These are phyloP conservation scores for Caenorhabditis imperialis DNA, from an alignment of 2,888 invertebrate genomes.

Conservation along the genomic window DNA sequence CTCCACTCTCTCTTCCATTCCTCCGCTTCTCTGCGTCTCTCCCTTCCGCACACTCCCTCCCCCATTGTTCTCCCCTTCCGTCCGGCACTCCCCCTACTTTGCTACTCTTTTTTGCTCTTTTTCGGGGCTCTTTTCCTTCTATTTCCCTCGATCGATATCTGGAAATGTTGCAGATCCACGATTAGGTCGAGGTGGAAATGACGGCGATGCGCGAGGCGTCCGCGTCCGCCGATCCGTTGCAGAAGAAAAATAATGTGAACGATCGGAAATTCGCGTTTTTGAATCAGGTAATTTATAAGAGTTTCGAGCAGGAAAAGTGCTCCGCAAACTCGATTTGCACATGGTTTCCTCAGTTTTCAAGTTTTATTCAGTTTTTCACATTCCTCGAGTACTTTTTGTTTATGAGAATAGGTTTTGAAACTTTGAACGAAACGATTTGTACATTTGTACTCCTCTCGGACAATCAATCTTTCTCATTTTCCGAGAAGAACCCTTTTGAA, in stretches of 20 bases:
- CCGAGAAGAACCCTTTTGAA: no score
- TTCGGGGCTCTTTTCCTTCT: neutral
- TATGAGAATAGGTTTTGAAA: no score
- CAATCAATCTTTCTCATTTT: no score
- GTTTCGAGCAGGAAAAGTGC: no score
- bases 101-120: neutral
- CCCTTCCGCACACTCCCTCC: neutral
- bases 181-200: slow-evolving; percentile 31
- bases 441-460: no score
- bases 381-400: no score
- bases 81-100: neutral
- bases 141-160: neutral
- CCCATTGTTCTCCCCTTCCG: slow-evolving; percentile 6
- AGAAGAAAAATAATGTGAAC: slow-evolving; percentile 25
- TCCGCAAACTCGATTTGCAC: no score
- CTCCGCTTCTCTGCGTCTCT: slow-evolving; percentile 25
- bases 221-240: slow-evolving; percentile 32
- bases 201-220: slow-evolving; percentile 49
- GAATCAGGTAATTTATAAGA: slow-evolving; percentile 44
- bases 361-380: no score
- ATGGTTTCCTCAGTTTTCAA: no score
- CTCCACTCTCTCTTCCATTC: slow-evolving; percentile 8
- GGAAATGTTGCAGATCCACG: slow-evolving; percentile 27
- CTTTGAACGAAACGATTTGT: no score
- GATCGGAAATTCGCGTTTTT: slow-evolving; percentile 54